Evolutionary conservation across 2,797 vertebrate species (phyloP).

Genomic region (Mormyrops boulengeri): DNA sequence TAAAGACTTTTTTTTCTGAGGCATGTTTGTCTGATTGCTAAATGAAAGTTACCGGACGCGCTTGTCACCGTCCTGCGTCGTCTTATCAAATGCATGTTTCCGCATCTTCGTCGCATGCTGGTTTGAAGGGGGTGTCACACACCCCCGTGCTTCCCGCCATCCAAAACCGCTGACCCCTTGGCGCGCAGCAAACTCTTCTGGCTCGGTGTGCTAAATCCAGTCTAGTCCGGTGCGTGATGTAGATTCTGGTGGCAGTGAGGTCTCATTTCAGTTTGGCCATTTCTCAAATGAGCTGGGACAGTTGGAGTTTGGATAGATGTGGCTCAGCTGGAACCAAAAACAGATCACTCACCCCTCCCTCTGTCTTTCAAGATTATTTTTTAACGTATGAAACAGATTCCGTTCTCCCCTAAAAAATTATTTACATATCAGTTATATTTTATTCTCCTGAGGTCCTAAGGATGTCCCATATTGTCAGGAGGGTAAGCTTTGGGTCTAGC

Average conservation of each 20-base stretch:
- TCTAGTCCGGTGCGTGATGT: not conserved
- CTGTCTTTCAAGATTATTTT: not conserved
- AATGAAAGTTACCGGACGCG: not conserved
- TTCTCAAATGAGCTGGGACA: not conserved
- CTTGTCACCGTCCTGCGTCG: not conserved
- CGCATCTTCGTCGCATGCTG: not conserved
- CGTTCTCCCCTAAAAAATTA: not conserved
- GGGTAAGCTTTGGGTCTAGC: not conserved
- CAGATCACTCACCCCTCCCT: not conserved
- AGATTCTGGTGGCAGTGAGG: not conserved
- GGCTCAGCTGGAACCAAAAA: not conserved
- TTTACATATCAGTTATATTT: not conserved
- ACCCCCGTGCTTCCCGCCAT: not conserved
- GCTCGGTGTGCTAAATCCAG: not conserved
- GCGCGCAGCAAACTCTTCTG: not conserved
- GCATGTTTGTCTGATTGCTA: not conserved
- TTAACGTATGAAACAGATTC: not conserved
- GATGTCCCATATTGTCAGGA: not conserved
- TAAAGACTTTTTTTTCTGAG: not conserved
- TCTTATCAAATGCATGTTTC: not conserved
- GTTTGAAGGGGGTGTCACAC: not conserved
- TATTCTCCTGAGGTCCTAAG: not conserved
- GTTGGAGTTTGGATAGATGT: not conserved
- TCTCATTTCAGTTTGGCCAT: not conserved
- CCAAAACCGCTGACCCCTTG: not conserved